phyloP scores from a whole-genome alignment of 2,113 vertebrate species.

The Amazona guildingii region DNA sequence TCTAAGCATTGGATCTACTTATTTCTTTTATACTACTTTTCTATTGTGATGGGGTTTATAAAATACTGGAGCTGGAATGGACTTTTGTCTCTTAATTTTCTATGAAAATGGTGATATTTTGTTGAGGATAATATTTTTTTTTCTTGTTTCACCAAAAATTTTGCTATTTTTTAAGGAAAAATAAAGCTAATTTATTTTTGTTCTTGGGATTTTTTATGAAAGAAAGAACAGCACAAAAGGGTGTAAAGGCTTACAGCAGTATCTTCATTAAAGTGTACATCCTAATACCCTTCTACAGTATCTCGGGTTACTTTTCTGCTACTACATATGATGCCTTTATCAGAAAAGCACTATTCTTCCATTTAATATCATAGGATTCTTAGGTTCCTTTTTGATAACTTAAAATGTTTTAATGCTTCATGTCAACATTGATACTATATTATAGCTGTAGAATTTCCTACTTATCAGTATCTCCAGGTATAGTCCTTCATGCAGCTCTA shows the following conservation, averaged over 20 bases:
- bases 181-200: neutral
- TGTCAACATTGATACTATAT: neutral
- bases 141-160: neutral
- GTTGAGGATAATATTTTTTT: neutral
- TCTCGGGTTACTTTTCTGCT: neutral
- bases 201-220: neutral
- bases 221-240: neutral
- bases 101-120: neutral
- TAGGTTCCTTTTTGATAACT: neutral
- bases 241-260: neutral
- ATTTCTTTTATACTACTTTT: neutral
- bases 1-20: neutral
- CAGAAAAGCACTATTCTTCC: neutral
- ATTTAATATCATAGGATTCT: neutral
- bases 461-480: too few species aligned
- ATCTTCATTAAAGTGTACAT: neutral
- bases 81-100: neutral
- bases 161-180: neutral
- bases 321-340: rapidly evolving
- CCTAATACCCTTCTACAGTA: neutral
- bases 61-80: neutral
- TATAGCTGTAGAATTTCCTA: neutral
- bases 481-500: neutral
- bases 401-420: neutral
- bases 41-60: neutral